Evolutionary conservation across 2,113 vertebrate species (phyloP), one percentile per base, ranked within the genome.

Genomic region (Sphaerodactylus townsendi): DNA sequence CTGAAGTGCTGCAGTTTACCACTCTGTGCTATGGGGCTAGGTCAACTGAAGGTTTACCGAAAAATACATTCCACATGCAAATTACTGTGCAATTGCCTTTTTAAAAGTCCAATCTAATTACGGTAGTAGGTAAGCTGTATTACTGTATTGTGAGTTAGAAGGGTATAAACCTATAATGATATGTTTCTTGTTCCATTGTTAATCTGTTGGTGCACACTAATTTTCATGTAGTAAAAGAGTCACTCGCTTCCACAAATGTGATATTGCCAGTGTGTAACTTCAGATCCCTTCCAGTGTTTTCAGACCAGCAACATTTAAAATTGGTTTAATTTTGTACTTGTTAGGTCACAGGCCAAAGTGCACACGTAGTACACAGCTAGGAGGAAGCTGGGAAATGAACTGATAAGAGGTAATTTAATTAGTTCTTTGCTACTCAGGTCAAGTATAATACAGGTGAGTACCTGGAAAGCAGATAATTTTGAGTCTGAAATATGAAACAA

Each of bases 1-100:
- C n/a, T n/a, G n/a, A n/a, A n/a, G n/a, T n/a, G n/a, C n/a, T n/a
- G n/a, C n/a, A n/a, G n/a, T n/a, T n/a, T n/a, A n/a, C n/a, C n/a
- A n/a, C n/a, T n/a, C n/a, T n/a, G n/a, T n/a, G n/a, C n/a, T n/a
- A n/a, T n/a, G n/a, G n/a, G n/a, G n/a, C n/a, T n/a, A n/a, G n/a
- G n/a, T n/a, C n/a, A n/a, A n/a, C n/a, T n/a, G 92, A 90, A 88
- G 68, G 79, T 79, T 91, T 89, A 85, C 88, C 89, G 85, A 91
- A 93, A 93, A 94, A 77, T 37, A 85, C 77, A 23, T 90, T 91
- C 89, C 90, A 90, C 0, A 1, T 68, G 83, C 71, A 90, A 88
- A 95, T 93, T 93, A 93, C 91, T 79, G 78, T 92, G 92, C 91
- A 93, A 94, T 94, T 93, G 89, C 88, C 84, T 93, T 92, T 87